These are phyloP conservation scores for Drosophila guanche DNA, from an alignment of 1,140 invertebrate species.

Conservation along the genomic window DNA sequence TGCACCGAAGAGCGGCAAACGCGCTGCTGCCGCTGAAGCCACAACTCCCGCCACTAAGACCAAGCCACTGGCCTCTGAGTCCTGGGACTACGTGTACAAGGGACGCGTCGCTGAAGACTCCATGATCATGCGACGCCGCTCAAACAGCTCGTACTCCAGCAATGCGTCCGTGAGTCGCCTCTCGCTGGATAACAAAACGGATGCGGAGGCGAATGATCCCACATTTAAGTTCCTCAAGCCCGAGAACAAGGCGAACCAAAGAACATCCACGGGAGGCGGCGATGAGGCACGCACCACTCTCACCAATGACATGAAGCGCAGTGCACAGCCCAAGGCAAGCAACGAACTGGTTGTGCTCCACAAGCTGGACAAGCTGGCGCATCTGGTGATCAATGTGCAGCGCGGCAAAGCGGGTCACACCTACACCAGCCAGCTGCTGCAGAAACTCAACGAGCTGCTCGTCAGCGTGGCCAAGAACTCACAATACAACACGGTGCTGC, in stretches of 20 bases:
- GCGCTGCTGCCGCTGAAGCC: conserved; percentile 4
- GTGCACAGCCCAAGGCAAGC: conserved; percentile 19
- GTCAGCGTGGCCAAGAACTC: conserved; percentile 86
- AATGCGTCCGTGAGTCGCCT: conserved; percentile 85
- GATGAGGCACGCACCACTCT: conserved; percentile 49
- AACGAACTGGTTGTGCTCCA: conserved; percentile 85
- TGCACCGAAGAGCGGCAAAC: conserved; percentile 17
- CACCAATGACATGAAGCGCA: conserved; percentile 64
- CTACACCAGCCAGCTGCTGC: conserved; percentile 86
- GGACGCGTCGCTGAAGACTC: conserved; percentile 88
- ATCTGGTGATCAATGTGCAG: conserved; percentile 86
- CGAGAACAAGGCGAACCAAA: conserved; percentile 75
- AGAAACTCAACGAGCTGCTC: conserved; percentile 87
- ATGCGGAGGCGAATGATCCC: conserved; percentile 55
- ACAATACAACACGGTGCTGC: conserved; percentile 86
- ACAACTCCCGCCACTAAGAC: not conserved
- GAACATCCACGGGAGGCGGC: conserved; percentile 20
- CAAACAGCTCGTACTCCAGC: conserved; percentile 92
- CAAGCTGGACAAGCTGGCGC: conserved; percentile 87
- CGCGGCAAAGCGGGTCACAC: conserved; percentile 86
- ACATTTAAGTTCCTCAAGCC: conserved; percentile 72
- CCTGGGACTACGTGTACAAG: conserved; percentile 86
- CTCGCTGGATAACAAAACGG: conserved; percentile 68
- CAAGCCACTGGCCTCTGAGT: conserved; percentile 84
- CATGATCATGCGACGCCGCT: conserved; percentile 91